A percentile compares a stretch with the other conserved stretches of the same genome.
phyloP scores from a whole-genome alignment of 2,888 invertebrate species.

The Pocota personata region DNA sequence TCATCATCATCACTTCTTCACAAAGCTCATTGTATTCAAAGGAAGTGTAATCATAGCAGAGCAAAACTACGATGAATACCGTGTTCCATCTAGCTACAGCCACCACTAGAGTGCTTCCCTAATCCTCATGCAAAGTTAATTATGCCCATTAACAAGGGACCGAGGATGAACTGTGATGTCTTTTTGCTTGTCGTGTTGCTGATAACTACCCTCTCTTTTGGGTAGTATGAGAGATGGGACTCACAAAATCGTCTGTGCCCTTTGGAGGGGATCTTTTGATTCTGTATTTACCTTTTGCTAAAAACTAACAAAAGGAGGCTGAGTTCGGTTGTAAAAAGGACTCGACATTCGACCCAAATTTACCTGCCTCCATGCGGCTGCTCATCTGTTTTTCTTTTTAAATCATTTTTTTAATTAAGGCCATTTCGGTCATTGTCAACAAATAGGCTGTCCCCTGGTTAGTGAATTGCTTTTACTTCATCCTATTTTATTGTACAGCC shows the following conservation, averaged over 20 bases:
- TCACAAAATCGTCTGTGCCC: neutral
- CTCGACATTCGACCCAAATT: slow-evolving; percentile 42
- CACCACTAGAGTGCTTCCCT: slow-evolving; percentile 56
- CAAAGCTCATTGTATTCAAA: slow-evolving; percentile 60
- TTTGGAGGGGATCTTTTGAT: slow-evolving; percentile 19
- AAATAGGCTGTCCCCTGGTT: slow-evolving; percentile 46
- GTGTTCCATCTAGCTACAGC: slow-evolving; percentile 18
- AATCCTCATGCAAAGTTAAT: slow-evolving; percentile 73
- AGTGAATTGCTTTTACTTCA: slow-evolving; percentile 34
- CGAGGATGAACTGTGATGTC: slow-evolving; percentile 27
- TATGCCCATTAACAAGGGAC: slow-evolving; percentile 67
- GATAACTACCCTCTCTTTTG: slow-evolving; percentile 33
- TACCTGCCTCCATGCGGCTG: slow-evolving; percentile 35
- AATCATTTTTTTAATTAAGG: slow-evolving; percentile 65
- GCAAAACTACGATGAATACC: slow-evolving; percentile 38
- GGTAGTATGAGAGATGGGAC: neutral
- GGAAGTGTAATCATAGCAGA: slow-evolving; percentile 60
- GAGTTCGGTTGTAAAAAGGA: slow-evolving; percentile 26
- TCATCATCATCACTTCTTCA: slow-evolving; percentile 55
- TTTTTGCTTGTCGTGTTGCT: slow-evolving; percentile 36
- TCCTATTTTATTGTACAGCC: slow-evolving; percentile 51
- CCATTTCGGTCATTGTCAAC: slow-evolving; percentile 65
- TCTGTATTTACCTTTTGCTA: slow-evolving; percentile 52
- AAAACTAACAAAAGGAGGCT: slow-evolving; percentile 49
- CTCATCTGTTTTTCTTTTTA: slow-evolving; percentile 27